Evolutionary conservation across 1,140 invertebrate species (phyloP).

Genomic region (Cardiocondyla obscurior): DNA sequence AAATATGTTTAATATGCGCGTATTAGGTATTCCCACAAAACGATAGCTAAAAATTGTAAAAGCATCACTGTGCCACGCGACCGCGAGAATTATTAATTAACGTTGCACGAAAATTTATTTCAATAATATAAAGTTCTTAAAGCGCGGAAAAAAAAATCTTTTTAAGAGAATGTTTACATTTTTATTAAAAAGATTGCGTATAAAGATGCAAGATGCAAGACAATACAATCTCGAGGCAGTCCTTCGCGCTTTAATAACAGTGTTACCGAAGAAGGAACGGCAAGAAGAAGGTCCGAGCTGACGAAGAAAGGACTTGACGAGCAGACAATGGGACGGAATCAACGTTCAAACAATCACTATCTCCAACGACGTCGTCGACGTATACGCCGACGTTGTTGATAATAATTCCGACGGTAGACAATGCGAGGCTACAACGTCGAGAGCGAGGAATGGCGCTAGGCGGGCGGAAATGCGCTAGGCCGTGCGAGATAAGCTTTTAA

Average conservation of each 20-base stretch:
- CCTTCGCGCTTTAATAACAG: slow-evolving; percentile 9
- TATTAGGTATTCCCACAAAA: not conserved
- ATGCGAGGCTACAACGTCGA: slow-evolving; percentile 53
- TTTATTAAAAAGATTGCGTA: not conserved
- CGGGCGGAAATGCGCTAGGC: slow-evolving; percentile 28
- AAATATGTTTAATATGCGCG: not conserved
- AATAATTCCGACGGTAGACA: slow-evolving; percentile 73
- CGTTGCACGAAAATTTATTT: not conserved
- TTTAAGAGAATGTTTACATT: not conserved
- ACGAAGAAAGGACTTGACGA: slow-evolving; percentile 58
- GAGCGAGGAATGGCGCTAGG: not conserved
- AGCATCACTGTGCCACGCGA: not conserved
- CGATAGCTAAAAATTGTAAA: not conserved
- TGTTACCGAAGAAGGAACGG: not conserved
- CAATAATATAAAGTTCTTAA: not conserved
- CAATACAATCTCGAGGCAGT: not conserved
- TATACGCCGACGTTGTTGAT: slow-evolving; percentile 67
- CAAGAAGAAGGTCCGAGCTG: not conserved
- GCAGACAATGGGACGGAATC: slow-evolving; percentile 73
- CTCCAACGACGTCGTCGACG: slow-evolving; percentile 60
- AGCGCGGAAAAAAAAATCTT: not conserved
- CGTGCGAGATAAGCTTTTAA: slow-evolving; percentile 76
- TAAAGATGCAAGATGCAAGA: slow-evolving; percentile 4
- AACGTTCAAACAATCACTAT: slow-evolving; percentile 75
- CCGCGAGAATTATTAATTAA: not conserved